Percentiles rank a stretch among this genome's conserved stretches.
Conservation (phyloP, 2,888 invertebrate genomes). For the Pegoplata infirma region DNA sequence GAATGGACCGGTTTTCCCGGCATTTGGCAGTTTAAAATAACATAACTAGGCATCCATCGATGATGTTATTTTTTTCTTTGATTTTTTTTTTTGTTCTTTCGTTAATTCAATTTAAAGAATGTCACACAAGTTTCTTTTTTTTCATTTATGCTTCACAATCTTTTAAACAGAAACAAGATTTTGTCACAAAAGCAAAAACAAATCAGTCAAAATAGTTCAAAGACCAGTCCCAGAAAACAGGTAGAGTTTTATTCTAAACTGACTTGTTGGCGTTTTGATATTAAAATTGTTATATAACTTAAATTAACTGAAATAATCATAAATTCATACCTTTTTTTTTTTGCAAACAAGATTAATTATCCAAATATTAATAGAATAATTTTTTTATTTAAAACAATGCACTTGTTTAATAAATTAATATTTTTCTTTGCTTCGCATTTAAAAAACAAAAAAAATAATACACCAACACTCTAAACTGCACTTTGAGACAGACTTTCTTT, state of each 20-base stretch:
- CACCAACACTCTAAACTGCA: conserved; percentile 5
- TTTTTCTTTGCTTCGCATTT: neutral
- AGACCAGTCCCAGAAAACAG: conserved; percentile 30
- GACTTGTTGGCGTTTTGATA: conserved; percentile 33
- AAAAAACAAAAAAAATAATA: neutral
- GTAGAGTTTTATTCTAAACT: conserved; percentile 18
- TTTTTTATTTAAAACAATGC: neutral
- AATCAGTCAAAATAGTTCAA: neutral
- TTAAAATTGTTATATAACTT: neutral
- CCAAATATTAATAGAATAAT: too few species aligned
- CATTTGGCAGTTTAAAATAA: conserved; percentile 27
- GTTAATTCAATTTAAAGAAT: conserved; percentile 46
- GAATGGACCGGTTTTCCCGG: conserved; percentile 54
- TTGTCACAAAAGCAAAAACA: conserved; percentile 24
- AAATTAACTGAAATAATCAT: neutral
- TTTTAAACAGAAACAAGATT: conserved; percentile 30
- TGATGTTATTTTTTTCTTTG: too few species aligned
- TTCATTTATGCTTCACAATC: neutral
- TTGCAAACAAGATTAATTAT: neutral
- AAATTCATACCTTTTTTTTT: neutral
- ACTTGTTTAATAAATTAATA: neutral
- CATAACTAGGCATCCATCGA: neutral
- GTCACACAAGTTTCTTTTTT: conserved; percentile 40
- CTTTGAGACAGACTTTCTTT: conserved; percentile 41
- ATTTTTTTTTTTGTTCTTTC: conserved; percentile 7